Percentiles rank a stretch among this genome's conserved stretches.
These are phyloP conservation scores for Amphiura filiformis DNA, from an alignment of 35 echinoderm and acorn worm genomes.

Conservation along the genomic window DNA sequence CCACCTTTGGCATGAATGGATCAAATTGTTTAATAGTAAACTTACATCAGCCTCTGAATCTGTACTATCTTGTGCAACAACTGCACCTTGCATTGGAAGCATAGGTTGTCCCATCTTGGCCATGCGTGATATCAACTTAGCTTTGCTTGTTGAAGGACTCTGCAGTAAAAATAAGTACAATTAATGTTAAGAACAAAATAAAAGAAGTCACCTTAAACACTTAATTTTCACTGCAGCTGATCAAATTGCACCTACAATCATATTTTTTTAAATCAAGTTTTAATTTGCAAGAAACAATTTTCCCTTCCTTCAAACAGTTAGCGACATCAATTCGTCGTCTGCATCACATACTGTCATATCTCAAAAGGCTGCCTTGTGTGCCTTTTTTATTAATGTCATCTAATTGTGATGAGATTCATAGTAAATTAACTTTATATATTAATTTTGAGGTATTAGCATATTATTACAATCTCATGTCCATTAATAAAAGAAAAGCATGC, in stretches of 20 bases:
- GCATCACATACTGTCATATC: too few species aligned
- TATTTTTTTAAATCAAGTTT: background rate
- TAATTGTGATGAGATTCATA: too few species aligned
- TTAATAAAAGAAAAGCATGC: too few species aligned
- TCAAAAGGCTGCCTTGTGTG: too few species aligned
- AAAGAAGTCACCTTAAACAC: background rate
- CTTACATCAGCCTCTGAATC: slow-evolving; percentile 98
- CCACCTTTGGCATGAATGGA: too few species aligned
- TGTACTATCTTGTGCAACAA: slow-evolving; percentile 78
- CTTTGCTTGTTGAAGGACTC: slow-evolving; percentile 92
- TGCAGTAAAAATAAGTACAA: slow-evolving; percentile 28
- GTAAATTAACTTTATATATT: too few species aligned
- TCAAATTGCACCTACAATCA: background rate
- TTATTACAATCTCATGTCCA: too few species aligned
- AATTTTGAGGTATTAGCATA: too few species aligned
- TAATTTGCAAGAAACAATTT: background rate
- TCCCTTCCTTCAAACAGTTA: too few species aligned
- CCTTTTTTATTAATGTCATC: too few species aligned
- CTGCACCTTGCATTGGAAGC: slow-evolving; percentile 77
- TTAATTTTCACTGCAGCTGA: background rate
- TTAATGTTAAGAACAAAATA: background rate
- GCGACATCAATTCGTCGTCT: too few species aligned
- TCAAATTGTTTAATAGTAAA: too few species aligned
- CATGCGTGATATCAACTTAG: slow-evolving; percentile 96
- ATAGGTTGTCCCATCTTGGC: slow-evolving; percentile 99